Conservation (phyloP, 2,888 invertebrate species). For the Capitulum mitella region DNA sequence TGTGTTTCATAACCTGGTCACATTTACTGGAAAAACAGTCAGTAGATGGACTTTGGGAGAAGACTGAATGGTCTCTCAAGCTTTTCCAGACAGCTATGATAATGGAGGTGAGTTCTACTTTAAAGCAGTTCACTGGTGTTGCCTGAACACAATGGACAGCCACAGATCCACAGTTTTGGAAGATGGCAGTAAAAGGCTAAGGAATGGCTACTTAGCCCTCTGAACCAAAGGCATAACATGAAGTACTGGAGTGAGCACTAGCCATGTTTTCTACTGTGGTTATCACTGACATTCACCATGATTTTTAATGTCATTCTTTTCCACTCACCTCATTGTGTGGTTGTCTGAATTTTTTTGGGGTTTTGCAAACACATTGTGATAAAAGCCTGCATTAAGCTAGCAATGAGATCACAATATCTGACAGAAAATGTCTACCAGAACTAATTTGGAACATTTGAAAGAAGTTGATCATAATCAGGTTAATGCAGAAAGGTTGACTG, state of each 20-base stretch:
- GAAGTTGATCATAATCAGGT: no score
- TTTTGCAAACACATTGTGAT: no score
- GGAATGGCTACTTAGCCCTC: neutral
- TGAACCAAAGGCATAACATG: no score
- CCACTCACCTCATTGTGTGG: no score
- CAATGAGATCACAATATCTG: no score
- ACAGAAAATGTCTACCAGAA: neutral
- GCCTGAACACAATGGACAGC: neutral
- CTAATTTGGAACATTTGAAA: neutral
- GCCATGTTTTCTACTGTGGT: no score
- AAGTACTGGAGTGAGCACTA: no score
- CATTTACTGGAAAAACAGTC: neutral
- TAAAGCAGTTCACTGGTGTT: neutral
- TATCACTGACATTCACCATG: neutral
- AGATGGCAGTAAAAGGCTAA: neutral
- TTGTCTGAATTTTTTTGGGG: no score
- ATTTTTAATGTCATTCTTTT: no score
- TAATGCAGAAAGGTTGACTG: no score
- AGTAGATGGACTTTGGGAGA: constrained; percentile 32
- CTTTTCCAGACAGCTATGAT: constrained; percentile 33
- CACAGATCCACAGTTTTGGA: neutral
- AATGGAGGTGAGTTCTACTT: constrained; percentile 33
- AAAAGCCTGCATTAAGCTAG: neutral
- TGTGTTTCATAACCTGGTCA: neutral
- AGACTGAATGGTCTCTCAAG: constrained; percentile 29